Conservation (phyloP, 2,113 vertebrate genomes). For the Menura novaehollandiae region DNA sequence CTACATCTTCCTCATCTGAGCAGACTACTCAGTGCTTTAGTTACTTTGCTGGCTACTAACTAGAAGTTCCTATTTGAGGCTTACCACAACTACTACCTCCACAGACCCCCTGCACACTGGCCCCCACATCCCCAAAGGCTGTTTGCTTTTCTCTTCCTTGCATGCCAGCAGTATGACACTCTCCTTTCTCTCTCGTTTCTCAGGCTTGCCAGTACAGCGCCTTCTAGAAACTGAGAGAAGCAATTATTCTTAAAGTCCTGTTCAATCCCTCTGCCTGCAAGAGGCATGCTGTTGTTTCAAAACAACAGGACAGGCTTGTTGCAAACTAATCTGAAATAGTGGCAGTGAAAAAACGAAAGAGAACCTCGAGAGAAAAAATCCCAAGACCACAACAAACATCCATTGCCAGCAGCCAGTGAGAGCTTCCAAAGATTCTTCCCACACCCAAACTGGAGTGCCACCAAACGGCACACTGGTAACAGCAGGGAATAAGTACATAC, state of each 20-base stretch:
- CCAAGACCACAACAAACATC: neutral
- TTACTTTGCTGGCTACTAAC: neutral
- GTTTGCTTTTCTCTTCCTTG: neutral
- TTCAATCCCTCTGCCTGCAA: neutral
- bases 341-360: neutral
- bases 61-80: neutral
- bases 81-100: neutral
- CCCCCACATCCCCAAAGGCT: neutral
- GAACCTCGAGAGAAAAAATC: neutral
- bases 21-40: neutral
- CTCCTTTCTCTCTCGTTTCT: neutral
- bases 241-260: too few relatives aligned
- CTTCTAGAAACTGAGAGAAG: neutral
- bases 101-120: neutral
- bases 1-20: neutral
- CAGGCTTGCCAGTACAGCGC: neutral
- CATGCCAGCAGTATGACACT: neutral
- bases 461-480: accelerated
- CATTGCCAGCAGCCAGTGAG: neutral
- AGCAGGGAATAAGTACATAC: neutral
- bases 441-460: accelerated
- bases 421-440: neutral
- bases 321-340: neutral
- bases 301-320: neutral
- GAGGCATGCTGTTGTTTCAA: neutral